Percentiles rank a stretch among this genome's conserved stretches.
phyloP scores from a whole-genome alignment of 2,888 invertebrate species.

The Chrysolina haemoptera region DNA sequence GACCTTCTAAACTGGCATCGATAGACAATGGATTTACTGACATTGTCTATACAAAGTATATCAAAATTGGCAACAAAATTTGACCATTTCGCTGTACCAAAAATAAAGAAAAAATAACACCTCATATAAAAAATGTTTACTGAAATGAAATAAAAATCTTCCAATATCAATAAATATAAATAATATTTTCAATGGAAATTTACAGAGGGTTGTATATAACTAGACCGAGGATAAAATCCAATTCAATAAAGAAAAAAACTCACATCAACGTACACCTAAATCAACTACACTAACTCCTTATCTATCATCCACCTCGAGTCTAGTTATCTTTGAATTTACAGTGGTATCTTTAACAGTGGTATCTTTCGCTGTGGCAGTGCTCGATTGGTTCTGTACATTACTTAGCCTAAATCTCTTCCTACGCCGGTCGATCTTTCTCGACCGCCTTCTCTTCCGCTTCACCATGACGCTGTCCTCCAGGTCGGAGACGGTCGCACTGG shows the following conservation, averaged over 20 bases:
- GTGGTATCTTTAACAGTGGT: slow-evolving; percentile 30
- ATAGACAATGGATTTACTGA: no score
- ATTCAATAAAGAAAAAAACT: slow-evolving; percentile 26
- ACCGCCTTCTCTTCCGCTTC: slow-evolving; percentile 34
- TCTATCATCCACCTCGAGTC: slow-evolving; percentile 24
- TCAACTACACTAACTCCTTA: slow-evolving; percentile 29
- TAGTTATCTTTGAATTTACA: slow-evolving; percentile 32
- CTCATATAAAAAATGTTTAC: slow-evolving; percentile 41
- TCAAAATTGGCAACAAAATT: no score
- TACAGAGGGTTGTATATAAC: slow-evolving; percentile 31
- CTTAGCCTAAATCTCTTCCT: slow-evolving; percentile 30
- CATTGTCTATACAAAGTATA: no score
- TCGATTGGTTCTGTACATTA: slow-evolving; percentile 16
- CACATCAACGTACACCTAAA: slow-evolving; percentile 1
- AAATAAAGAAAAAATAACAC: background rate
- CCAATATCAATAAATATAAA: slow-evolving; percentile 41
- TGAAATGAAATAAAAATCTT: slow-evolving; percentile 39
- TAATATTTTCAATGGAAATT: slow-evolving; percentile 32
- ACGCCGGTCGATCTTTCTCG: slow-evolving; percentile 14
- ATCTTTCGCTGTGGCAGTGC: slow-evolving; percentile 39
- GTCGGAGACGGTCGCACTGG: slow-evolving; percentile 39
- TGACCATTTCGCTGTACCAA: no score
- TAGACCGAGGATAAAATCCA: slow-evolving; percentile 28
- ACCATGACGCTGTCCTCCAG: slow-evolving; percentile 28
- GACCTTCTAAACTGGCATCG: no score